Evolutionary conservation across 1,140 invertebrate genomes (phyloP).

Genomic region (Eulimnadia texana): DNA sequence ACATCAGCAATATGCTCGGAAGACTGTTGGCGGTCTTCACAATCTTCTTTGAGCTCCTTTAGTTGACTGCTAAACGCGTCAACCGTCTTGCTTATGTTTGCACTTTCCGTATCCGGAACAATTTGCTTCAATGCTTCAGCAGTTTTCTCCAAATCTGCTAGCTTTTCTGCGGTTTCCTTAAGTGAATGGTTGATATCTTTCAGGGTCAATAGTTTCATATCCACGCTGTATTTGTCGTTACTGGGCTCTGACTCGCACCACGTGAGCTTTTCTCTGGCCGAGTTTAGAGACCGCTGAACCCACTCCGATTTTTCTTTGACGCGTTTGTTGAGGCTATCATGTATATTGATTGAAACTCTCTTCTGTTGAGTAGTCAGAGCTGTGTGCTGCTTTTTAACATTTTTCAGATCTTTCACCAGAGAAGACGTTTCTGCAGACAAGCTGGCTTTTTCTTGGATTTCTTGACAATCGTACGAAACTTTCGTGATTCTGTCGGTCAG

Average conservation of each 20-base stretch:
- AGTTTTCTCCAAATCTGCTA: constrained; percentile 20
- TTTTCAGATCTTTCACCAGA: constrained; percentile 61
- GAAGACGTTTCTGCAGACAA: constrained; percentile 51
- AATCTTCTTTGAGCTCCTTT: constrained; percentile 28
- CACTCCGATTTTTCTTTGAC: constrained; percentile 69
- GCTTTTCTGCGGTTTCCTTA: constrained; percentile 28
- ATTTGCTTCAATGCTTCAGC: constrained; percentile 20
- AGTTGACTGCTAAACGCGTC: constrained; percentile 20
- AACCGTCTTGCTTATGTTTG: no score
- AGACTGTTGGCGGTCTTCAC: constrained; percentile 35
- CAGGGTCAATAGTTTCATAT: constrained; percentile 73
- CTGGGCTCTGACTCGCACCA: constrained; percentile 79
- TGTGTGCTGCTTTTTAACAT: constrained; percentile 59
- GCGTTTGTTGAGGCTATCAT: constrained; percentile 70
- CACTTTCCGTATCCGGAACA: constrained; percentile 17
- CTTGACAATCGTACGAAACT: constrained; percentile 21
- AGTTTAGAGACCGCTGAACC: constrained; percentile 58
- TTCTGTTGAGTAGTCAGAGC: constrained; percentile 52
- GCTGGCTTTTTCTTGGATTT: constrained; percentile 57
- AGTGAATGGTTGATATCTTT: constrained; percentile 57
- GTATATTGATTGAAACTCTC: constrained; percentile 63
- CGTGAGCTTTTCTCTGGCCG: constrained; percentile 71
- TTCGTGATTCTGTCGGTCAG: not conserved
- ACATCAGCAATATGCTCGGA: constrained; percentile 40
- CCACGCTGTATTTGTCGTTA: constrained; percentile 80